phyloP scores from a whole-genome alignment of 2,888 invertebrate species.

The Cordilura impudica region DNA sequence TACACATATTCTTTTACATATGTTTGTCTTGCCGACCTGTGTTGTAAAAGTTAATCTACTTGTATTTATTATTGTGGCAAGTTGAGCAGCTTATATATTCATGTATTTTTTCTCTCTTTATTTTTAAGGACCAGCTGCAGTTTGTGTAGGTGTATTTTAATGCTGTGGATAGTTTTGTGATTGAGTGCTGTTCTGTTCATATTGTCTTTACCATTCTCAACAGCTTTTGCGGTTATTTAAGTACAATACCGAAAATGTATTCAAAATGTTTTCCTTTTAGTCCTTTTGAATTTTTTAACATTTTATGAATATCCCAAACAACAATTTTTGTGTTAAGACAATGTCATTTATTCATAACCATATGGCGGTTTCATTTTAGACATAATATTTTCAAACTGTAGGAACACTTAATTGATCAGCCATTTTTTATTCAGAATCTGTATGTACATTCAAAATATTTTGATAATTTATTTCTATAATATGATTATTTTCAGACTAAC shows the following conservation, averaged over 20 bases:
- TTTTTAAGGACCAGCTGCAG: neutral
- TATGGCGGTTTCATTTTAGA: too few relatives aligned
- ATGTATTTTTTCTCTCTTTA: neutral
- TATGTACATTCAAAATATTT: too few relatives aligned
- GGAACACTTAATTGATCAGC: too few relatives aligned
- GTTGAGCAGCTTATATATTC: constrained; percentile 20
- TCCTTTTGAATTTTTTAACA: neutral
- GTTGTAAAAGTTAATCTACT: constrained; percentile 7
- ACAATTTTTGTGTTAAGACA: neutral
- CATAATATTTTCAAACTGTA: too few relatives aligned
- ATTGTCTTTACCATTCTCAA: neutral
- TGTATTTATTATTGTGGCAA: constrained; percentile 23
- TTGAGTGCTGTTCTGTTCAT: neutral
- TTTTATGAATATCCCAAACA: too few relatives aligned
- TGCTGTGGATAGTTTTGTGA: neutral
- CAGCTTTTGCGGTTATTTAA: neutral
- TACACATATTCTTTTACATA: neutral
- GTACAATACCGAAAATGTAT: too few relatives aligned
- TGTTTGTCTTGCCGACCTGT: neutral
- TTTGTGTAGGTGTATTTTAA: neutral
- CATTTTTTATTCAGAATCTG: too few relatives aligned
- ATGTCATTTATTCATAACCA: too few relatives aligned
- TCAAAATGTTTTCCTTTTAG: neutral
- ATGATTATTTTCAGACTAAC: too few relatives aligned
- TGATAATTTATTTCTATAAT: too few relatives aligned